Base-by-base conservation (phyloP, 1,140 invertebrate genomes). In the Tetragonula clypearis region DNA sequence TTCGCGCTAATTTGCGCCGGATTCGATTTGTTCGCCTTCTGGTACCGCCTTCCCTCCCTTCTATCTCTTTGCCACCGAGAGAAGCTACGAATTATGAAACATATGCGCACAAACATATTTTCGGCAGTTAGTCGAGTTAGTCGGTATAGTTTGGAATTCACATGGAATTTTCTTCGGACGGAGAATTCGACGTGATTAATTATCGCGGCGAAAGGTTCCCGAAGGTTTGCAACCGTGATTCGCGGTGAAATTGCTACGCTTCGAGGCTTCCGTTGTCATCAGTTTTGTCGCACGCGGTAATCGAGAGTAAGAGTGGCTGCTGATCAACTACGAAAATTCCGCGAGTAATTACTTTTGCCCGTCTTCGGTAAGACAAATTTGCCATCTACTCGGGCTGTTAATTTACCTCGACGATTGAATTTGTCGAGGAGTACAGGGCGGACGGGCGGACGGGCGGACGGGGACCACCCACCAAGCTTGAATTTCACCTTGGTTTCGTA, bases 1-100 rank as follows among this genome's bases (percentile, higher is more conserved):
- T 72, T 77, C 76, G 75, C 71, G 79, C 88, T 93, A 93, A 93
- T 93, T 94, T 93, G 91, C 84, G 84, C 85, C 86, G 87, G 78
- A 87, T 92, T 92, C 88, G 88, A 89, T 89, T 90, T 87, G 82
- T 75, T 79, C 79, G 12, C 68, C 71, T 2, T 77, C 71, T 79
- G 82, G 73, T 77, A 71, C 74, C 75, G 26, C 15, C 8, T 9
- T 15, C 30, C 17, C 12, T 17, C 30, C 1, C n/a, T 23, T 1
- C 1, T 71, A 26, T 0, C 26, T 35, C 81, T 77, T 77, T 79
- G 65, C 58, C 30, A 17, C 66, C 0, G 35, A 35, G 35, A 23
- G 1, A 14, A 53, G 30, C 14, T 56, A 68, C 62, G 62, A 88
- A 88, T 88, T 79, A 88, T 75, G 66, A 85, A 86, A 58, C 82